phyloP scores from a whole-genome alignment of 2,797 vertebrate genomes.

The Anisognathus igniventris region DNA sequence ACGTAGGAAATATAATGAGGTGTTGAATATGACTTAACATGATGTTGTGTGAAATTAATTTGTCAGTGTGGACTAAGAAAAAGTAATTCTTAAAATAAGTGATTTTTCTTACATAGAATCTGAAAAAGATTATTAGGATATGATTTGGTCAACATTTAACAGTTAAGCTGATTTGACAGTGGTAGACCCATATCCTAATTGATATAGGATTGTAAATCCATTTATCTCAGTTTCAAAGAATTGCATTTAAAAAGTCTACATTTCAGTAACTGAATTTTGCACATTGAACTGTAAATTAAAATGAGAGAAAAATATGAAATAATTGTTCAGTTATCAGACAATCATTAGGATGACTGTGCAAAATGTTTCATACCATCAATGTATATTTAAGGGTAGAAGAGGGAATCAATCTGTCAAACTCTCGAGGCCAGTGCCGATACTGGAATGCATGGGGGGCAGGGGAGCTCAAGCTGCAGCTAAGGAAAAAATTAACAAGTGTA shows the following conservation, averaged over 20 bases:
- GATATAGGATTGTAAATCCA: neutral
- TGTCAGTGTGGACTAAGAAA: neutral
- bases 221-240: neutral
- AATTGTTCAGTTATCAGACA: neutral
- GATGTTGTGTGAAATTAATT: neutral
- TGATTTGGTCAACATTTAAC: neutral
- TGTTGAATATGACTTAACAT: neutral
- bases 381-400: neutral
- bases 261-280: neutral
- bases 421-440: neutral
- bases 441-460: fast-evolving
- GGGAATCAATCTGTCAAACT: neutral
- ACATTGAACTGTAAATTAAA: neutral
- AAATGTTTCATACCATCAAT: neutral
- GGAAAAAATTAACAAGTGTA: neutral
- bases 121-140: neutral
- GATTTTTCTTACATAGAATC: neutral
- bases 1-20: neutral
- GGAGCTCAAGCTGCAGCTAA: neutral
- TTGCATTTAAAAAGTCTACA: neutral
- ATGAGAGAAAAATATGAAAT: neutral
- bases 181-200: neutral
- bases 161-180: neutral
- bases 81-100: neutral
- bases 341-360: neutral